A percentile compares a stretch with the other conserved stretches of the same genome.
Evolutionary conservation across 2,113 vertebrate species (phyloP).

Genomic region (Macaca mulatta): DNA sequence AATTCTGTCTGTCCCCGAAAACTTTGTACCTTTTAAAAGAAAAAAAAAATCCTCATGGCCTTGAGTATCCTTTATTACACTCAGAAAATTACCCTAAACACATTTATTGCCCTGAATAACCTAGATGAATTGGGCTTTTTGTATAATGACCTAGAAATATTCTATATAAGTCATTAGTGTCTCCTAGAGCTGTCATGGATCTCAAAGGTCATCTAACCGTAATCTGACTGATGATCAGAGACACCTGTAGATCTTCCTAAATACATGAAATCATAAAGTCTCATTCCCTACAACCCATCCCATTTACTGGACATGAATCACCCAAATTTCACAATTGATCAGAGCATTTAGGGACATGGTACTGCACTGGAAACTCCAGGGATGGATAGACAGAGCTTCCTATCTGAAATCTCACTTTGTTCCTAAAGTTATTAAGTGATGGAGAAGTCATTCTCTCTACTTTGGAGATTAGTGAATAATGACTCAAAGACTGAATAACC

Average conservation of each 20-base stretch:
- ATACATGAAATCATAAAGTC: neutral
- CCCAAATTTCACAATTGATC: neutral
- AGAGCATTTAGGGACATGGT: neutral
- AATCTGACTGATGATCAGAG: neutral
- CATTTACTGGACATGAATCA: neutral
- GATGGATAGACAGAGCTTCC: neutral
- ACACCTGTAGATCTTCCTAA: neutral
- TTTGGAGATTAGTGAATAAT: neutral
- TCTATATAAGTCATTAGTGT: neutral
- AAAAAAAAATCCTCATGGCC: neutral
- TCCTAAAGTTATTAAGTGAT: neutral
- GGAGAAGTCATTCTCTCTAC: neutral
- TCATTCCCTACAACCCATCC: neutral
- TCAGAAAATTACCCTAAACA: neutral
- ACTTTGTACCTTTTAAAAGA: neutral
- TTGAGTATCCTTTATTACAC: neutral
- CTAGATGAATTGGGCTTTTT: neutral
- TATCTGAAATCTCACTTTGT: neutral
- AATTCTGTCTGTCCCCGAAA: neutral
- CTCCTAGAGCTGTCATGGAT: neutral
- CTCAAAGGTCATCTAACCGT: neutral
- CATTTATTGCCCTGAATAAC: neutral
- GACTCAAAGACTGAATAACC: too few relatives aligned
- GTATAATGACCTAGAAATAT: neutral
- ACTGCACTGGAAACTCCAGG: neutral